Conservation (phyloP, 2,113 vertebrate genomes). For the Formicarius rufipectus region DNA sequence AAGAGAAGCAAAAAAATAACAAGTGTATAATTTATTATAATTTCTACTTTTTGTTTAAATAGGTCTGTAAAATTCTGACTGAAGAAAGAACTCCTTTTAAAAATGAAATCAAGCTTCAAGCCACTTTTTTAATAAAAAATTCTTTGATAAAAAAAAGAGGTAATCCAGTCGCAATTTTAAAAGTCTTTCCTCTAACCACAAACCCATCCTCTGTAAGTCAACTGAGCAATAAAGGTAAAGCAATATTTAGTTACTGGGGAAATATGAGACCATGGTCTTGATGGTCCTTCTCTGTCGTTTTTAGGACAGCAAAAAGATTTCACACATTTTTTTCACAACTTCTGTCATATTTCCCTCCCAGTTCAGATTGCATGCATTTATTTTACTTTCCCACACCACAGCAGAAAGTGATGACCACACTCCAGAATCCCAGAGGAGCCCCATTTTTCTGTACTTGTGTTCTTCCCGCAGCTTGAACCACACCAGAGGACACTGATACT, state of each 20-base stretch:
- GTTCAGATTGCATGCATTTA: background rate
- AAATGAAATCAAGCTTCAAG: background rate
- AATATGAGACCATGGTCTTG: slow-evolving; percentile 17
- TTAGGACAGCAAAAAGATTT: background rate
- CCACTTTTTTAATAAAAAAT: slow-evolving; percentile 13
- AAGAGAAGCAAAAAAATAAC: background rate
- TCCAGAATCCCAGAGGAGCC: background rate
- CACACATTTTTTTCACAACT: background rate
- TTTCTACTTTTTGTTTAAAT: background rate
- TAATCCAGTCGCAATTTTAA: slow-evolving; percentile 26
- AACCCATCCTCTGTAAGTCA: slow-evolving; percentile 39
- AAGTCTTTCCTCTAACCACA: slow-evolving; percentile 29
- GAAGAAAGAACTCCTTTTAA: background rate
- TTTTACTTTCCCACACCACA: background rate
- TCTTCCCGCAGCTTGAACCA: background rate
- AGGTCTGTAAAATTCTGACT: background rate
- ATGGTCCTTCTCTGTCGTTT: background rate
- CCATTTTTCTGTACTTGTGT: background rate
- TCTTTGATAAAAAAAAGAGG: background rate
- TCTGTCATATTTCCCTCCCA: background rate
- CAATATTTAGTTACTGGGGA: slow-evolving; percentile 54
- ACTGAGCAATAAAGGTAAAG: slow-evolving; percentile 51
- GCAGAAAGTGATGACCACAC: background rate
- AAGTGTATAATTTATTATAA: background rate
- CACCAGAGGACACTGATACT: background rate